Evolutionary conservation across 2,888 invertebrate genomes (phyloP), one percentile per base, ranked within the genome.

Genomic region (Scaptomyza flava): DNA sequence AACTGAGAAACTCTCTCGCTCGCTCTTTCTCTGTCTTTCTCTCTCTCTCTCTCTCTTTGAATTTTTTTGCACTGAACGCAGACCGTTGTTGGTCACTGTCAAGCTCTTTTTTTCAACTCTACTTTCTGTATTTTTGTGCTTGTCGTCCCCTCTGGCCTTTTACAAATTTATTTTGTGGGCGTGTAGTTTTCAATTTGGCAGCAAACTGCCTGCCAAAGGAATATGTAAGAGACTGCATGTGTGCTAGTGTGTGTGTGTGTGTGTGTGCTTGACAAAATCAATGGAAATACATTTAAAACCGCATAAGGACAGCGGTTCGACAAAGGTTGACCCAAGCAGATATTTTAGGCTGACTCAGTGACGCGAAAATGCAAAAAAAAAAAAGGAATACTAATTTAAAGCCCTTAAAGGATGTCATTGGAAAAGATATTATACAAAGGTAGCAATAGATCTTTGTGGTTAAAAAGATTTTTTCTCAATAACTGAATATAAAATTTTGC

Each of bases 131-230:
- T 38, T 54, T 47, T 45, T 50, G 42, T 41, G 43, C 27, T 52
- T 54, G 34, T 63, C 57, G 23, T 53, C 48, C 41, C 38, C 46
- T 53, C 38, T 57, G 62, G 54, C 45, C 51, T 60, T 68, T 77
- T 57, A 60, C 53, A 77, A 72, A 85, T 85, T 81, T 81, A 85
- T 82, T 85, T 82, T 72, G 74, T 87, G 82, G 82, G 86, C 86
- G 87, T 79, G 71, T 72, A 82, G 74, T 71, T 83, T 87, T 85
- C 82, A 85, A 87, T 83, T 83, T 83, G 88, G 74, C 77, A 71
- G 70, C 69, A 54, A 61, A 63, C 67, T 58, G 73, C 66, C 77
- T 71, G 87, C 79, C 79, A 66, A 70, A 56, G 45, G 23, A 61
- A 51, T 41, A 41, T 54, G 57, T 59, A 38, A 30, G 20, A 30